A percentile compares a stretch with the other conserved stretches of the same genome.
Evolutionary conservation across 2,797 vertebrate genomes (phyloP).

Genomic region (Protosalanx chinensis): DNA sequence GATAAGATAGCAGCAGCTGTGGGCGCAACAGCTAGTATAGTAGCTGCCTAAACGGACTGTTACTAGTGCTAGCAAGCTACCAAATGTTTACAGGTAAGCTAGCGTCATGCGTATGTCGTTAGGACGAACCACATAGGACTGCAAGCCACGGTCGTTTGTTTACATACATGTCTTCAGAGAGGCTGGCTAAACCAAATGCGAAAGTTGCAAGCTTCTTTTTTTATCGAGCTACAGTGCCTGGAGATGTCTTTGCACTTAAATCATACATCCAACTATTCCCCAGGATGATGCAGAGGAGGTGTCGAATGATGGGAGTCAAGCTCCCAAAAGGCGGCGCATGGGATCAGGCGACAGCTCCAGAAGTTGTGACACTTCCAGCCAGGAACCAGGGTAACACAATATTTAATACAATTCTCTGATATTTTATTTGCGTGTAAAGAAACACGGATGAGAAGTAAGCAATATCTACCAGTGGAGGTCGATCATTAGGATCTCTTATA

Average conservation of each 20-base stretch:
- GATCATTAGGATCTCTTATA: no score
- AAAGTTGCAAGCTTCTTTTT: no score
- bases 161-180: background rate
- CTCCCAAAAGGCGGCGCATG: slow-evolving; percentile 89
- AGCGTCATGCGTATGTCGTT: background rate
- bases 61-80: background rate
- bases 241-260: no score
- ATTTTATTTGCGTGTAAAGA: no score
- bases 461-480: no score
- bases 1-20: background rate
- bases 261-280: background rate
- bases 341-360: slow-evolving; percentile 95
- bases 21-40: no score
- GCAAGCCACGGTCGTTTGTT: background rate
- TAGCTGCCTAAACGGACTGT: no score
- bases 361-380: slow-evolving; percentile 91
- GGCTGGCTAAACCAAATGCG: background rate
- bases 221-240: no score
- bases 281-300: slow-evolving; percentile 92
- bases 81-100: background rate
- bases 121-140: background rate
- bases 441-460: no score
- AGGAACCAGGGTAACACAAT: slow-evolving; percentile 82
- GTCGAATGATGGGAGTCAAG: slow-evolving; percentile 93
- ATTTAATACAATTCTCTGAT: no score